Percentiles rank a stretch among this genome's conserved stretches.
These are phyloP conservation scores for Gyps fulvus DNA, from an alignment of 2,113 vertebrate species.

Conservation along the genomic window DNA sequence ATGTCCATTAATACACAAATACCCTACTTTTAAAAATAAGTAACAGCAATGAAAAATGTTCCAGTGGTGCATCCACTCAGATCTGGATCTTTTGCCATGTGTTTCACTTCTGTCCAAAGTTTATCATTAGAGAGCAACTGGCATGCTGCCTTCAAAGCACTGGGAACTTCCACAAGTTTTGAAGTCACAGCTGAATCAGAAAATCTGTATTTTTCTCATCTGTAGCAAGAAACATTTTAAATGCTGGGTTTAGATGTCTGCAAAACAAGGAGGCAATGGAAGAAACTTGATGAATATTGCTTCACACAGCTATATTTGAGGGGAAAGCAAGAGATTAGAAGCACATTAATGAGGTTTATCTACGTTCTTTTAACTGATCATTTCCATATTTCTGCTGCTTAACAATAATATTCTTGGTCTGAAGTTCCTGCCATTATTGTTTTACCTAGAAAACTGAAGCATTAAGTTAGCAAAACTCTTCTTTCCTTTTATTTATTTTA, in stretches of 20 bases:
- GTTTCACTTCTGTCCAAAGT: not conserved
- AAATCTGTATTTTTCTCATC: not conserved
- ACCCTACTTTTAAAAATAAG: not conserved
- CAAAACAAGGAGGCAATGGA: not conserved
- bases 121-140: not conserved
- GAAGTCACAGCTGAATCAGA: not conserved
- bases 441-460: not conserved
- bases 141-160: not conserved
- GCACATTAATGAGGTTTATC: not conserved
- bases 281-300: not conserved
- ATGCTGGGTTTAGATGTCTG: not conserved
- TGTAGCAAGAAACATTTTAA: not conserved
- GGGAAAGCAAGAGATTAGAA: not conserved
- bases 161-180: not conserved
- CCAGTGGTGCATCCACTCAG: not conserved
- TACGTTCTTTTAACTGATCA: not conserved
- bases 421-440: not conserved
- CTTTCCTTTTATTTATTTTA: conserved; percentile 13
- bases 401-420: not conserved
- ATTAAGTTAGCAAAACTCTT: not conserved
- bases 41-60: not conserved
- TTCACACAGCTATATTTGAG: not conserved
- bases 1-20: not conserved
- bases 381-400: conserved; percentile 10
- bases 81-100: not conserved